Evolutionary conservation across 2,888 invertebrate genomes (phyloP), one percentile per base, ranked within the genome.

Genomic region (Margaritifera margaritifera): DNA sequence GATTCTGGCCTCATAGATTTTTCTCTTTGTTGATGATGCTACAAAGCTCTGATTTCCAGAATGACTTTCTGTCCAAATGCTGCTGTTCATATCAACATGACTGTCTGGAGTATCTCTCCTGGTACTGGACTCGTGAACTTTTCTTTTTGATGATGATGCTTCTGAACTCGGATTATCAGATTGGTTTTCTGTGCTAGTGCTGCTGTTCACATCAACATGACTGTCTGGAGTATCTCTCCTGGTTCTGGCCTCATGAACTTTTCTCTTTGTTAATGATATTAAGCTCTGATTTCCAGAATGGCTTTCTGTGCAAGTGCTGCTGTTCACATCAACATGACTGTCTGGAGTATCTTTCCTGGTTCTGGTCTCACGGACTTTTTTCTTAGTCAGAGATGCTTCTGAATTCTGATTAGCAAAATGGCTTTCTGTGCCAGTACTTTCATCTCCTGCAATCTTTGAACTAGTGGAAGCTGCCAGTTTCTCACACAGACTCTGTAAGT

Each of bases 361-460:
- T 11, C 42, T 42, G 42, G 42, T 42, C 42, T 15, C 42, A 42
- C 15, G 2, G 42, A 2, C 15, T 42, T 42, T 42, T 42, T 42
- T 42, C 42, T 42, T 42, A 15, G 42, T 42, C 42, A 42, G 42
- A 11, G 42, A 42, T 42, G 11, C 42, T 11, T 42, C 42, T 3
- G 15, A 15, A 4, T 42, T 42, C 42, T 42, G 42, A 42, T 42
- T 42, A 42, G 11, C 42, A 42, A 15, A 8, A 2, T 42, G 11
- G 11, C 24, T 31, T 11, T 31, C 18, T 64, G 22, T 19, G 27
- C 24, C 22, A 18, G 31, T 11, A 22, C 64, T 50, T 64, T 64
- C 64, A 64, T 64, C 18, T 42, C 56, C 20, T 31, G 54, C n/a
- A 56, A 64, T 50, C 52, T 64, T 42, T 42, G 42, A 42, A 42